Evolutionary conservation across 2,888 invertebrate species (phyloP).

Genomic region (Crioceris asparagi): DNA sequence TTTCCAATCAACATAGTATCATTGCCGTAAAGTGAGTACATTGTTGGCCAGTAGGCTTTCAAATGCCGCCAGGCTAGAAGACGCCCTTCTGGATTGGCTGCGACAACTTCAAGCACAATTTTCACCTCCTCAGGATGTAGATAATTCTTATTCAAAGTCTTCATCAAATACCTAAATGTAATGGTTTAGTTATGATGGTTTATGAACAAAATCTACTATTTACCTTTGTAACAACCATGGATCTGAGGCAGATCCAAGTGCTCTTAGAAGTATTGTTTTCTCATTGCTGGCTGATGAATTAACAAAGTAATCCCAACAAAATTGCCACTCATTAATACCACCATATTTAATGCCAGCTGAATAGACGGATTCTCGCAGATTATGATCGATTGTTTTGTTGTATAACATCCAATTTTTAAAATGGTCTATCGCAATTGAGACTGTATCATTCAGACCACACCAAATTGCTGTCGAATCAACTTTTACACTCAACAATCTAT

Average conservation of each 20-base stretch:
- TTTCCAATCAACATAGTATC: constrained; percentile 52
- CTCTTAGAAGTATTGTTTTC: constrained; percentile 55
- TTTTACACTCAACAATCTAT: constrained; percentile 59
- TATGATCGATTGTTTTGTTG: constrained; percentile 56
- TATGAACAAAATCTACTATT: not conserved
- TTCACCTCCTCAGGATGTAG: constrained; percentile 62
- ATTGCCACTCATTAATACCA: constrained; percentile 62
- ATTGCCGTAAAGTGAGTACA: constrained; percentile 53
- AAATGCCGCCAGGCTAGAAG: constrained; percentile 65
- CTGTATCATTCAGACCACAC: constrained; percentile 57
- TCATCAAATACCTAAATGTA: constrained; percentile 56
- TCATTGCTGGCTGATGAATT: constrained; percentile 59
- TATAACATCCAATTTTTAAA: constrained; percentile 64
- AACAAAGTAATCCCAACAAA: constrained; percentile 63
- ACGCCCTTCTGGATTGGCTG: constrained; percentile 59
- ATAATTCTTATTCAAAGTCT: constrained; percentile 57
- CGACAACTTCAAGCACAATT: constrained; percentile 59
- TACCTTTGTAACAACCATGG: constrained; percentile 70
- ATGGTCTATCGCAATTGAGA: constrained; percentile 54
- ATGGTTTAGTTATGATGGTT: constrained; percentile 3
- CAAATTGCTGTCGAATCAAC: constrained; percentile 63
- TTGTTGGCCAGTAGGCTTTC: constrained; percentile 56
- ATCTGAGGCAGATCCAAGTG: constrained; percentile 60
- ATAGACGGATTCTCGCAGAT: constrained; percentile 62
- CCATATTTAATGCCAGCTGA: constrained; percentile 59